phyloP scores from a whole-genome alignment of 2,888 invertebrate species.

The Drosophila atroscutellata region DNA sequence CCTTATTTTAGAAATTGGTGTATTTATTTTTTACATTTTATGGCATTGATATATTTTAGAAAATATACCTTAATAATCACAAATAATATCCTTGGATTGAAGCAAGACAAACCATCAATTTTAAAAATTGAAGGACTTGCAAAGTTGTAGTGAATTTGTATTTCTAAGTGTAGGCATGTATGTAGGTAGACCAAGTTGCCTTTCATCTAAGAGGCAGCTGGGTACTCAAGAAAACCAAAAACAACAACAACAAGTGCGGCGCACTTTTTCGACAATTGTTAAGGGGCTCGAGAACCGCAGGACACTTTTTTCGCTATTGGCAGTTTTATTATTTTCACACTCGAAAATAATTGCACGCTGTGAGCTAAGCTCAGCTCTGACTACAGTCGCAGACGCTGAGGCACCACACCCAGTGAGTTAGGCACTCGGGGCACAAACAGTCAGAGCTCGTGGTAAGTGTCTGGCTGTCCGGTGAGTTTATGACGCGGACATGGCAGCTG shows the following conservation, averaged over 20 bases:
- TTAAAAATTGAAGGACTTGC: neutral
- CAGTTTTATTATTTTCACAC: constrained; percentile 82
- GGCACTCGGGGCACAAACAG: constrained; percentile 7
- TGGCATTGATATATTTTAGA: neutral
- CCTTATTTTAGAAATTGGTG: neutral
- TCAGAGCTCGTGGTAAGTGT: constrained; percentile 71
- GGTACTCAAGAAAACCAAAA: constrained; percentile 37
- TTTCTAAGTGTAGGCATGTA: neutral
- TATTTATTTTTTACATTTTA: neutral
- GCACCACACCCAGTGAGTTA: constrained; percentile 67
- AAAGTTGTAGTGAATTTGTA: neutral
- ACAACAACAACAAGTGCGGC: constrained; percentile 59
- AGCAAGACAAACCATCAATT: no score
- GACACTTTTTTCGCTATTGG: constrained; percentile 75
- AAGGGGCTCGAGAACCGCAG: constrained; percentile 70
- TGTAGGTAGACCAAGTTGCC: constrained; percentile 53
- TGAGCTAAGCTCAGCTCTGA: constrained; percentile 62
- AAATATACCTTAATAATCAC: neutral
- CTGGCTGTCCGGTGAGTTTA: constrained; percentile 61
- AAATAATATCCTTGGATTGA: neutral
- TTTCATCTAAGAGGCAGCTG: constrained; percentile 54
- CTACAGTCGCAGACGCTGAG: constrained; percentile 51
- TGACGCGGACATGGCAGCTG: constrained; percentile 64
- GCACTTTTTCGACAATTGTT: constrained; percentile 60
- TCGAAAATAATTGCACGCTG: constrained; percentile 82